These are phyloP conservation scores for Tetramorium bicarinatum DNA, from an alignment of 2,888 invertebrate species.

Conservation along the genomic window DNA sequence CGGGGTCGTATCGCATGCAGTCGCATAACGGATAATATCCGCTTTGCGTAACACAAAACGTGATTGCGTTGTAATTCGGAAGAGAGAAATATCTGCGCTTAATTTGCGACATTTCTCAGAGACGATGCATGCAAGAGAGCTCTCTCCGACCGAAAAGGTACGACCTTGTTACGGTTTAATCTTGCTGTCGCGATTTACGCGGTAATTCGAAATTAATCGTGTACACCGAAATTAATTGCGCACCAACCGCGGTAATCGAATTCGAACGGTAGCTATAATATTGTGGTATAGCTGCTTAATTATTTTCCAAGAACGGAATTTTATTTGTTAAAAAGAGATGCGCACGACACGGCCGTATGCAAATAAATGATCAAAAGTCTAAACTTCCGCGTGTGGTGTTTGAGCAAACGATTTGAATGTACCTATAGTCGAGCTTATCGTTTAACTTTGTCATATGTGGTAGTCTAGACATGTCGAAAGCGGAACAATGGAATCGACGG, in stretches of 20 bases:
- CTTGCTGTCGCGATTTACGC: slow-evolving; percentile 33
- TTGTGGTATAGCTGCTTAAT: slow-evolving; percentile 4
- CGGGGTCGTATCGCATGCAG: slow-evolving; percentile 40
- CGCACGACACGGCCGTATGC: not conserved
- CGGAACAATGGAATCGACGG: slow-evolving; percentile 63
- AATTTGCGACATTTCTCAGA: slow-evolving; percentile 33
- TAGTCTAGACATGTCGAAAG: slow-evolving; percentile 69
- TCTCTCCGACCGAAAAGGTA: slow-evolving; percentile 13
- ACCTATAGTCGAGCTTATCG: slow-evolving; percentile 62
- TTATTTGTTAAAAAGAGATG: not conserved
- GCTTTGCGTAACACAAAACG: slow-evolving; percentile 17
- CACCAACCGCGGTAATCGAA: slow-evolving; percentile 19
- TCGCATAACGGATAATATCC: slow-evolving; percentile 27
- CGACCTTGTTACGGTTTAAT: slow-evolving; percentile 35
- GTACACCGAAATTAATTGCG: slow-evolving; percentile 43
- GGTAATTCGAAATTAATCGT: slow-evolving; percentile 8
- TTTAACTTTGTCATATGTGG: slow-evolving; percentile 71
- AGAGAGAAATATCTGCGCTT: slow-evolving; percentile 18
- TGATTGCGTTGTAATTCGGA: slow-evolving; percentile 31
- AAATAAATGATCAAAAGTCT: not conserved
- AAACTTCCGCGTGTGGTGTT: slow-evolving; percentile 59
- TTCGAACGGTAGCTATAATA: not conserved
- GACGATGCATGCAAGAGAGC: not conserved
- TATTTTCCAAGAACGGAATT: not conserved
- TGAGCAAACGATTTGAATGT: slow-evolving; percentile 53